phyloP scores from a whole-genome alignment of 2,797 vertebrate genomes.

The Taenioides sp. region DNA sequence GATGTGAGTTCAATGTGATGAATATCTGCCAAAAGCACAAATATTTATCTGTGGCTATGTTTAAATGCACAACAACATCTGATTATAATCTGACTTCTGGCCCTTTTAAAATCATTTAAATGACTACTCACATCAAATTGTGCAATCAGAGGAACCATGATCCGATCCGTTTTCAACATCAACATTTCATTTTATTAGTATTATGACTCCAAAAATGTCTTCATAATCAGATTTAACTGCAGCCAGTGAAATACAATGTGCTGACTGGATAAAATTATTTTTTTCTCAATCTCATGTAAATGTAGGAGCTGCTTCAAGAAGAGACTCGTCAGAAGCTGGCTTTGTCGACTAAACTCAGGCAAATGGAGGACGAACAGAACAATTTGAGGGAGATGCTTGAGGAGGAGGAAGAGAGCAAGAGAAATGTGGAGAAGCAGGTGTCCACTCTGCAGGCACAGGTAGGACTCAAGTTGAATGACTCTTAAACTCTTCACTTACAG shows the following conservation, averaged over 20 bases:
- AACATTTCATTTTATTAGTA: no score
- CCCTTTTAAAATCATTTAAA: no score
- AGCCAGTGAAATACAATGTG: not conserved
- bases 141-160: no score
- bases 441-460: slow-evolving; percentile 88
- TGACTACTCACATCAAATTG: no score
- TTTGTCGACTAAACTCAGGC: slow-evolving; percentile 86
- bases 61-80: no score
- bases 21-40: no score
- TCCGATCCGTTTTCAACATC: no score
- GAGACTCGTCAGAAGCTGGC: slow-evolving; percentile 93
- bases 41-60: no score
- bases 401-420: slow-evolving; percentile 93
- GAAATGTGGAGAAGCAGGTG: slow-evolving; percentile 88
- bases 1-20: no score
- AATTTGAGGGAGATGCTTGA: slow-evolving; percentile 88
- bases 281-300: not conserved
- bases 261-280: not conserved
- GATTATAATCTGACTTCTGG: no score
- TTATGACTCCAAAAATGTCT: no score
- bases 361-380: slow-evolving; percentile 91
- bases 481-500: not conserved
- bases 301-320: slow-evolving; percentile 89
- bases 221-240: no score
- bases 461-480: not conserved